A percentile compares a stretch with the other conserved stretches of the same genome.
phyloP scores from a whole-genome alignment of 2,113 vertebrate genomes.

The Gallinago jamesoni region DNA sequence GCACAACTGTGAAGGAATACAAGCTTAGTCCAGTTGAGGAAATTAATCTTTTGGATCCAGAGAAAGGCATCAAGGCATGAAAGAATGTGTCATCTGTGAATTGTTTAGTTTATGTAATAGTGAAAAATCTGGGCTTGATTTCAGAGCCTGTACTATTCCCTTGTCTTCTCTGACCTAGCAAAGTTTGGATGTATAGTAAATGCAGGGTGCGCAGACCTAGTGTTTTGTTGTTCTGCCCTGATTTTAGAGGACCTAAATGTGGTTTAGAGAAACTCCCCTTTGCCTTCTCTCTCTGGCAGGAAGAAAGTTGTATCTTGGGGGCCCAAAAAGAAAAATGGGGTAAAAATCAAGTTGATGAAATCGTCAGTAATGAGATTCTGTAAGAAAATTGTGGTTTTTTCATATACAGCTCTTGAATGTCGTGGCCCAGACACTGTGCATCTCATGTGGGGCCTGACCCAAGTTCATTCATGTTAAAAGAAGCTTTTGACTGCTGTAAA shows the following conservation, averaged over 20 bases:
- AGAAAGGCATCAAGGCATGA: constrained; percentile 54
- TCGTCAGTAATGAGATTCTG: neutral
- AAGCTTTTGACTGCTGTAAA: neutral
- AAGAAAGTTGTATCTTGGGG: neutral
- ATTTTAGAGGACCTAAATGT: neutral
- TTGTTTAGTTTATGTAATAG: constrained; percentile 58
- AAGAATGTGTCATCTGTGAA: constrained; percentile 58
- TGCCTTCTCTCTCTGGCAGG: neutral
- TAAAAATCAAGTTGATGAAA: neutral
- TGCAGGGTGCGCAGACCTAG: neutral
- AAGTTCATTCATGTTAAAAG: neutral
- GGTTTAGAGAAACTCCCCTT: neutral
- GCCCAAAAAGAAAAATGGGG: neutral
- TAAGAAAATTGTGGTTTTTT: neutral
- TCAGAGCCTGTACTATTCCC: constrained; percentile 16
- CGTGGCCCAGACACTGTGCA: neutral
- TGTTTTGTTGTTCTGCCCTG: neutral
- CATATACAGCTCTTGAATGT: neutral
- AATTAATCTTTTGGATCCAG: constrained; percentile 63
- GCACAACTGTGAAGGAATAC: constrained; percentile 48
- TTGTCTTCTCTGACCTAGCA: neutral
- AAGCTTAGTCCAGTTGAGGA: constrained; percentile 59
- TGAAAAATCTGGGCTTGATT: constrained; percentile 63
- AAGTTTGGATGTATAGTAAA: neutral
- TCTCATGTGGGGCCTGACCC: neutral